These are phyloP conservation scores for Petrocephalus microphthalmus DNA, from an alignment of 2,113 vertebrate species.

Conservation along the genomic window DNA sequence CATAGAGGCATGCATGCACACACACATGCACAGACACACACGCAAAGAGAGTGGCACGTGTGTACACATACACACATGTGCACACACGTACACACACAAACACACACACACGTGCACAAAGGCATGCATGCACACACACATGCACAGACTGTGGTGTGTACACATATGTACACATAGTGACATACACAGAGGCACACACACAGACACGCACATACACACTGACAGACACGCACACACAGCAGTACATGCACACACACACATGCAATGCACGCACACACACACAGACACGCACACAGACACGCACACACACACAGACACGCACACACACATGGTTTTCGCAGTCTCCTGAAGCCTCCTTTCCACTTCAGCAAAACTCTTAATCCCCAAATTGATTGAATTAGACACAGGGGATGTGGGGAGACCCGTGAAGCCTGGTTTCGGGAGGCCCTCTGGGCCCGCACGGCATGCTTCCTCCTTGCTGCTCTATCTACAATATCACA, in stretches of 20 bases:
- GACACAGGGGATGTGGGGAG: slow-evolving; percentile 1
- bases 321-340: neutral
- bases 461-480: neutral
- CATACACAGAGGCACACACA: neutral
- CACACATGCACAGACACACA: neutral
- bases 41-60: neutral
- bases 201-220: too few relatives aligned
- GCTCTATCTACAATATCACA: slow-evolving; percentile 5
- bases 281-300: too few relatives aligned
- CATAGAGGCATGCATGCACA: neutral
- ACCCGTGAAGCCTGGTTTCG: neutral
- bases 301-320: neutral
- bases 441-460: neutral
- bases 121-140: neutral
- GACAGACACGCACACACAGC: too few relatives aligned
- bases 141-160: too few relatives aligned
- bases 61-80: neutral
- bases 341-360: neutral
- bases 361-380: slow-evolving; percentile 4
- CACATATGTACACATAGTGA: too few relatives aligned
- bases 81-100: too few relatives aligned
- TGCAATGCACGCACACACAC: neutral
- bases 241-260: too few relatives aligned
- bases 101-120: neutral
- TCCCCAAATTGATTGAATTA: slow-evolving; percentile 17